Evolutionary conservation across 2,888 invertebrate species (phyloP), one percentile per base, ranked within the genome.

Genomic region (Diogma glabrata): DNA sequence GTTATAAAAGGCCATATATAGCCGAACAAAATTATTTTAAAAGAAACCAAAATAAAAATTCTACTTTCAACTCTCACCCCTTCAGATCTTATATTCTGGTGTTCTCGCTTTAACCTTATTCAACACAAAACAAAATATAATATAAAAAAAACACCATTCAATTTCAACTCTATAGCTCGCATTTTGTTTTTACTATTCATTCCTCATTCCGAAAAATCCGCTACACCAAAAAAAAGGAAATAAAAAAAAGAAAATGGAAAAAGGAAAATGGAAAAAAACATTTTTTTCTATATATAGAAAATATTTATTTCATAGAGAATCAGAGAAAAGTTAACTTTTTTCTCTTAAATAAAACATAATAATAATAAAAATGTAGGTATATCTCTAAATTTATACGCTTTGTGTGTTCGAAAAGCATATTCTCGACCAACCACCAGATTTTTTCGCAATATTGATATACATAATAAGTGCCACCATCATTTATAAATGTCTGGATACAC

Each of bases 401-500:
- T 43, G 23, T 43, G n/a, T 43, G 23, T 43, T 23, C 43, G 23
- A 43, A 43, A n/a, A 24, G 46, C 24, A 24, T 46, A 46, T 46
- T 45, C 24, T 46, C 46, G 46, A 24, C 46, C 46, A 46, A 46
- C 26, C 46, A 46, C 46, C 46, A 46, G 48, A 48, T 48, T 48
- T 22, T 33, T 48, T 48, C 48, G 48, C 48, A 48, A 33, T 48
- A 48, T 48, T 48, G 48, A 48, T 48, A 33, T 48, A 33, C 12
- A 20, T 20, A n/a, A n/a, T n/a, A n/a, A n/a, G n/a, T n/a, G n/a
- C n/a, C n/a, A n/a, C n/a, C n/a, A n/a, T n/a, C n/a, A n/a, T n/a
- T n/a, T n/a, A n/a, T n/a, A n/a, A n/a, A n/a, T n/a, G n/a, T n/a
- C n/a, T n/a, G n/a, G n/a, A n/a, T n/a, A n/a, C n/a, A n/a, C n/a